Base-by-base conservation (phyloP, 1,140 invertebrate genomes). In the Conus betulinus region DNA sequence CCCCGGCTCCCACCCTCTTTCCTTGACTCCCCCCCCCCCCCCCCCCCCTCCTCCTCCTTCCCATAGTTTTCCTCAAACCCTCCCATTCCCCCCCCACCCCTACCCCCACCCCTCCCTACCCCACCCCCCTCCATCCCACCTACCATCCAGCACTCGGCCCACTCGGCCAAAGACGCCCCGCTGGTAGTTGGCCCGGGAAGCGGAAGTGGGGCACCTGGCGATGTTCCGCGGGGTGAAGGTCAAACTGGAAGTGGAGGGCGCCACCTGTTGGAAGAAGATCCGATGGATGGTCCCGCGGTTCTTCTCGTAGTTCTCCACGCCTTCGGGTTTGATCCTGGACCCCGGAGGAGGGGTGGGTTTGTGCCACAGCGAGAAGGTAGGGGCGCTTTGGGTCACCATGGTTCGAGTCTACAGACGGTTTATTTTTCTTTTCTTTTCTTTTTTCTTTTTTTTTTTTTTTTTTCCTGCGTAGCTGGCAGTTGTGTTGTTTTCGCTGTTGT, bases 281-380 rank as follows among this genome's bases (percentile, higher is more conserved):
- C 87, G 85, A 39, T 91, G 89, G 20, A 93, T 88, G 5, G 90
- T 91, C 5, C 93, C 93, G 57, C 89, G 81, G 67, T 92, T 91
- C 55, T 79, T 88, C n/a, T 74, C 87, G 60, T 91, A 91, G 82
- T 91, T 87, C 60, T 88, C 86, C 53, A 92, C 88, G 25, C 89
- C 93, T 83, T 94, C 90, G 15, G 91, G 88, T 52, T 91, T 92
- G 23, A 94, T 91, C 39, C 93, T 89, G 57, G 92, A 90, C 20
- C 90, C 90, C 3, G 88, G 89, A 0, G 74, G 81, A 15, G 92
- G 93, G 60, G 88, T 86, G 57, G 87, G 82, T 79, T 90, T 88
- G 2, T 71, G 89, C 39, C 90, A 90, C 20, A 91, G 79, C 6
- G 89, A 79, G 55, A 13, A 57, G 7, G 91, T 90, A 13, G 93